These are phyloP conservation scores for Acanthosoma haemorrhoidale DNA, from an alignment of 2,888 invertebrate species.

Conservation along the genomic window DNA sequence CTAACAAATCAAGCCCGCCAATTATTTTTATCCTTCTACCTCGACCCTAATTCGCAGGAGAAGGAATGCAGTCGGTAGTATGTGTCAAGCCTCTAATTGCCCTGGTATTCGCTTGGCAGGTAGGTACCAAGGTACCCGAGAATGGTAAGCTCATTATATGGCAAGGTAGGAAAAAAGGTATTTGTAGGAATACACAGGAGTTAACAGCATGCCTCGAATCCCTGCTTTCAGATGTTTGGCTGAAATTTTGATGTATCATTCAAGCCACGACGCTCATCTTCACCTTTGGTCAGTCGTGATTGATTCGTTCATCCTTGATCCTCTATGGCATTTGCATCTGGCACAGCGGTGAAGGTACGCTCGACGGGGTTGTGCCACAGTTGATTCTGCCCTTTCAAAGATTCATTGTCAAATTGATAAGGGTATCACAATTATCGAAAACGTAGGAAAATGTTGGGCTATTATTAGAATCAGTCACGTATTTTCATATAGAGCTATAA, in stretches of 20 bases:
- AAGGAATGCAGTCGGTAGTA: constrained; percentile 5
- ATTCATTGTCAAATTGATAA: too few species aligned
- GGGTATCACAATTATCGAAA: too few species aligned
- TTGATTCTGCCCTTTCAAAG: neutral
- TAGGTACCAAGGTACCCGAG: neutral
- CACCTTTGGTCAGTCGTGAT: neutral
- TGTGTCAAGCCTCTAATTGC: constrained; percentile 12
- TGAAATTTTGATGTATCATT: too few species aligned
- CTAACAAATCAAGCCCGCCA: too few species aligned
- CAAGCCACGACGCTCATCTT: too few species aligned
- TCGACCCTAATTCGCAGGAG: neutral
- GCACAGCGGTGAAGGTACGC: neutral
- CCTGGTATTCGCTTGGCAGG: neutral
- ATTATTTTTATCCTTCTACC: too few species aligned
- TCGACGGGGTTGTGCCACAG: neutral
- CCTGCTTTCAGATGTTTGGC: neutral
- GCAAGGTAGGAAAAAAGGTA: neutral
- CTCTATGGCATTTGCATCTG: neutral
- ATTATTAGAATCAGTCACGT: too few species aligned
- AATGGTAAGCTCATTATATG: neutral
- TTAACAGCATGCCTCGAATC: neutral
- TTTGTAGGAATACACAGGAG: neutral
- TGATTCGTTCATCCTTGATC: neutral
- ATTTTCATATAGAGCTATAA: too few species aligned
- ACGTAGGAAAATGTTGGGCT: too few species aligned